These are phyloP conservation scores for Tenthredo scrophulariae DNA, from an alignment of 2,888 invertebrate species.

Conservation along the genomic window DNA sequence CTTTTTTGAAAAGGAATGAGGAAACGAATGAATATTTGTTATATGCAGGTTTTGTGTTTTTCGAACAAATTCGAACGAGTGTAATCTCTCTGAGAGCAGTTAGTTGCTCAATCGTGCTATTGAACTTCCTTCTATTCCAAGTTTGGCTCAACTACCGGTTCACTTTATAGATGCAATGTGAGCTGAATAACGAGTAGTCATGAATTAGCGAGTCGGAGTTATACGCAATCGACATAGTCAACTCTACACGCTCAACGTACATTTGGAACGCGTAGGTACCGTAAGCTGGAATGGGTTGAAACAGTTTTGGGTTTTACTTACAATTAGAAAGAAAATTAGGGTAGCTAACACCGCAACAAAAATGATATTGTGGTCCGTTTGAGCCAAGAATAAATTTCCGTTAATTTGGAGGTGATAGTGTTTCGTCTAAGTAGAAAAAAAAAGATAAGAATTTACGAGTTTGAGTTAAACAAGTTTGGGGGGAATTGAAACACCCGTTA, in stretches of 20 bases:
- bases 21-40: no score
- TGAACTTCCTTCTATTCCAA: constrained; percentile 44
- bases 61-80: background rate
- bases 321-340: background rate
- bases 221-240: background rate
- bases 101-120: background rate
- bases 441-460: background rate
- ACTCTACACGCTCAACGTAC: background rate
- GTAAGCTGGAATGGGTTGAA: background rate
- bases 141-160: constrained; percentile 29
- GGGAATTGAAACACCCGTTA: background rate
- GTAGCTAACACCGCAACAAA: background rate
- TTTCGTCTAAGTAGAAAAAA: background rate
- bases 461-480: background rate
- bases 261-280: constrained; percentile 7
- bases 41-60: no score
- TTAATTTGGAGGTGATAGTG: background rate
- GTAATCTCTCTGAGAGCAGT: background rate
- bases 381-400: background rate
- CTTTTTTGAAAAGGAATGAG: no score
- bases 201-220: background rate
- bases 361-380: background rate
- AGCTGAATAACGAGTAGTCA: constrained; percentile 13
- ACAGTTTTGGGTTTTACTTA: background rate
- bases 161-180: background rate